Conservation (phyloP, 2,888 invertebrate species). For the Eristalinus sepulchralis region DNA sequence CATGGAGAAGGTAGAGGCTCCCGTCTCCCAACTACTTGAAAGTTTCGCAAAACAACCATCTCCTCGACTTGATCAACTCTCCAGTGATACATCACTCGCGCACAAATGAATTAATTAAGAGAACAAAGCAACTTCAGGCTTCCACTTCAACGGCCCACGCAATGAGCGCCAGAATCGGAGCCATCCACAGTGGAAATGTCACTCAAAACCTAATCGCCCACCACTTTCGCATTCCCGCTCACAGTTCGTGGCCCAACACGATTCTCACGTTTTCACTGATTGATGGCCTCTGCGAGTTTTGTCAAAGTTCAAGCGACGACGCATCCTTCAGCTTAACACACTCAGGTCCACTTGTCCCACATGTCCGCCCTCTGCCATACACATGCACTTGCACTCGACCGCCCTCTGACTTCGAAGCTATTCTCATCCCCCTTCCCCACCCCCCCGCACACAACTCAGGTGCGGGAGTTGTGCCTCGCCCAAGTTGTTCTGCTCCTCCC, state of each 20-base stretch:
- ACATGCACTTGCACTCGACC: conserved; percentile 34
- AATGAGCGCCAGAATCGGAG: background rate
- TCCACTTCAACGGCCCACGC: background rate
- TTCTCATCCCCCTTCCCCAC: background rate
- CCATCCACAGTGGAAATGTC: background rate
- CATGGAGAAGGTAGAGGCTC: background rate
- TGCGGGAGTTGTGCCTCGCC: background rate
- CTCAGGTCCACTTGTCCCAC: conserved; percentile 41
- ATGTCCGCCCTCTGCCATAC: background rate
- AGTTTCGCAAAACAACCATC: background rate
- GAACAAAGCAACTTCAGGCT: background rate
- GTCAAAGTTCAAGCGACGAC: conserved; percentile 51
- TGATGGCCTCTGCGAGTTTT: conserved; percentile 34
- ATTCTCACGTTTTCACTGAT: conserved; percentile 45
- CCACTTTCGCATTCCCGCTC: background rate
- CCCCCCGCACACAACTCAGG: conserved; percentile 8
- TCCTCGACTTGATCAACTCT: background rate
- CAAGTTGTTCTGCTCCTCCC: conserved; percentile 40
- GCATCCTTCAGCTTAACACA: conserved; percentile 35
- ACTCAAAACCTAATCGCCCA: conserved; percentile 3
- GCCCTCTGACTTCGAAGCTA: conserved; percentile 15
- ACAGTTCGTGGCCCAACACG: background rate
- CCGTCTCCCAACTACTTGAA: background rate
- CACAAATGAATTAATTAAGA: background rate
- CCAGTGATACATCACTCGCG: background rate